phyloP scores from a whole-genome alignment of 2,797 vertebrate genomes.

The Eidolon dupreanum region DNA sequence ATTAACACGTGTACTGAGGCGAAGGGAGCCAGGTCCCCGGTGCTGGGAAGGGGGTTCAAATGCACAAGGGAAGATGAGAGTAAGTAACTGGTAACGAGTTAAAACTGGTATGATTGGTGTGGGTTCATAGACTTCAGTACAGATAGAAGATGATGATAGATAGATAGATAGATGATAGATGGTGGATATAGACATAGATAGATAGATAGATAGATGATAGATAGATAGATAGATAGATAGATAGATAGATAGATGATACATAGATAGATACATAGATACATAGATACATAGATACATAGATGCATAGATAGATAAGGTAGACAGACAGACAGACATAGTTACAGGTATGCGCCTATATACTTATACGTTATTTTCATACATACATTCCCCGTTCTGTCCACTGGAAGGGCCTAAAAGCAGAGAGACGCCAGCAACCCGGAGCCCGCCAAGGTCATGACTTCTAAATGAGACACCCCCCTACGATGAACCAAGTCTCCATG shows the following conservation, averaged over 20 bases:
- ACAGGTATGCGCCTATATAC: not conserved
- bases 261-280: too few relatives aligned
- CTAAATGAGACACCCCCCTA: not conserved
- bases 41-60: not conserved
- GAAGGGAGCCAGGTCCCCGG: not conserved
- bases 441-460: not conserved
- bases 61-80: not conserved
- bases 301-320: too few relatives aligned
- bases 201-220: not conserved
- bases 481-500: not conserved
- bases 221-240: not conserved
- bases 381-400: accelerated
- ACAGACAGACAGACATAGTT: not conserved
- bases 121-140: not conserved
- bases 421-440: too few relatives aligned
- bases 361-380: not conserved
- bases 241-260: too few relatives aligned
- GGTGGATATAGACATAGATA: not conserved
- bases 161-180: not conserved
- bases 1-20: too few relatives aligned
- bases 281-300: too few relatives aligned
- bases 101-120: not conserved
- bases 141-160: too few relatives aligned
- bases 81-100: not conserved
- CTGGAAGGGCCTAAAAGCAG: too few relatives aligned